Base-by-base conservation (phyloP, 1,140 invertebrate genomes). In the Stenopsyche tienmushanensis region DNA sequence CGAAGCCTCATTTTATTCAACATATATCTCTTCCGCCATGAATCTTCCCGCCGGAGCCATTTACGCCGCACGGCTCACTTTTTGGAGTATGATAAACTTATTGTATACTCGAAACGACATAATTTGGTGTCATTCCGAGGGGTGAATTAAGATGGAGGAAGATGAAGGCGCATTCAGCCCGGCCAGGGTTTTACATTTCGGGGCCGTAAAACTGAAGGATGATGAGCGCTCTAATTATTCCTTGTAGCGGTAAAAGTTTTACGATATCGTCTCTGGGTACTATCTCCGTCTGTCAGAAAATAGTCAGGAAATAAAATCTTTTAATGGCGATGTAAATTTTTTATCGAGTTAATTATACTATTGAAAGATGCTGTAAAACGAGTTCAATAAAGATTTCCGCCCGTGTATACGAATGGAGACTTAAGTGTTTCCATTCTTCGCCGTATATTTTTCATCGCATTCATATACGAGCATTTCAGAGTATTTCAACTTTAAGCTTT, bases 221-320 rank as follows among this genome's bases (percentile, higher is more conserved):
- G 21, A 3, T 50, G 21, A 20, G 26, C 17, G 10, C 39, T 39
- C 26, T 57, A 57, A 57, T 57, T 57, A 57, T 57, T 57, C 29
- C 39, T 8, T 3, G 1, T 17, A 23, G 54, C 20, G 54, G 54
- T 57, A 57, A 57, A 57, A 57, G 17, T 57, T 57, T 57, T 42
- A 57, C 54, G 54, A 57, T 57, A 57, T 42, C 50, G 13, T 23
- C 50, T 13, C 9, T 13, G 20, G 20, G 7, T 5, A 13, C 29
- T 24, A 5, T 42, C 26, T 21, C 26, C 54, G 3, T 3, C 21
- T 57, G 54, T 57, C 54, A 15, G 34, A 8, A 13, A 53, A 57
- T 57, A 21, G 52, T 55, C 52, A 18, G 29, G 23, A 55, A 55
- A 34, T 55, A 57, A 57, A 57, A 42, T 42, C 54, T 57, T 21